A percentile compares a stretch with the other conserved stretches of the same genome.
These are phyloP conservation scores for Phthorimaea operculella DNA, from an alignment of 1,140 invertebrate genomes.

Conservation along the genomic window DNA sequence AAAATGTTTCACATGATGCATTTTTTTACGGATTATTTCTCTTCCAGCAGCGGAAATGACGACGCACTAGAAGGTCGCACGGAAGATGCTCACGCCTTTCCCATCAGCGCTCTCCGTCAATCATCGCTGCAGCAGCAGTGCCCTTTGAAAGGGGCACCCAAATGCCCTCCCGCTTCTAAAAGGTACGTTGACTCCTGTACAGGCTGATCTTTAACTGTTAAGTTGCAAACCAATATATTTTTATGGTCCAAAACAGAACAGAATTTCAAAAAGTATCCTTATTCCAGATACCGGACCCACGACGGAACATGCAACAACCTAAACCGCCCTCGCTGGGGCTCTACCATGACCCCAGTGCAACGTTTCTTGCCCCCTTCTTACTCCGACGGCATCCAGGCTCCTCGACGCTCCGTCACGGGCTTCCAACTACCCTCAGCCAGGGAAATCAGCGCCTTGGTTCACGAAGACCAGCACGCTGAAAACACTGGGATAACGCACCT, in stretches of 20 bases:
- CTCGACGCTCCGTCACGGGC: conserved; percentile 69
- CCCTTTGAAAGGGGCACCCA: conserved; percentile 70
- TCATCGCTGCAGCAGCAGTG: conserved; percentile 71
- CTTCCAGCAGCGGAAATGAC: conserved; percentile 13
- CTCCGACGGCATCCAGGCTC: conserved; percentile 77
- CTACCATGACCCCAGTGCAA: conserved; percentile 83
- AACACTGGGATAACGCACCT: conserved; percentile 73
- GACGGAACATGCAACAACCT: conserved; percentile 91
- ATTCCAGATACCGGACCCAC: conserved; percentile 77
- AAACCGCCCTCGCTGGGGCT: conserved; percentile 80
- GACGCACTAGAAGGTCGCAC: conserved; percentile 36
- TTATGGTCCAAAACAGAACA: conserved; percentile 2
- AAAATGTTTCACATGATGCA: no score
- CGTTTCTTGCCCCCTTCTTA: conserved; percentile 85
- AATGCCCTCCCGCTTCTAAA: conserved; percentile 70
- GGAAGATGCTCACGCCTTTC: conserved; percentile 39
- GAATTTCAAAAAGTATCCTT: background rate
- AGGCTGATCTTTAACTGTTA: no score
- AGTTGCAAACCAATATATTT: background rate
- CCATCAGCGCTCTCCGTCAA: conserved; percentile 55
- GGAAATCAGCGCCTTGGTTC: conserved; percentile 73
- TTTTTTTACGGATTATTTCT: background rate
- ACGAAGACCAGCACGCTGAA: conserved; percentile 72
- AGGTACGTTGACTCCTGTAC: conserved; percentile 25
- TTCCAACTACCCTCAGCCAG: conserved; percentile 74